phyloP scores from a whole-genome alignment of 2,888 invertebrate genomes.

The Latrodectus hesperus region DNA sequence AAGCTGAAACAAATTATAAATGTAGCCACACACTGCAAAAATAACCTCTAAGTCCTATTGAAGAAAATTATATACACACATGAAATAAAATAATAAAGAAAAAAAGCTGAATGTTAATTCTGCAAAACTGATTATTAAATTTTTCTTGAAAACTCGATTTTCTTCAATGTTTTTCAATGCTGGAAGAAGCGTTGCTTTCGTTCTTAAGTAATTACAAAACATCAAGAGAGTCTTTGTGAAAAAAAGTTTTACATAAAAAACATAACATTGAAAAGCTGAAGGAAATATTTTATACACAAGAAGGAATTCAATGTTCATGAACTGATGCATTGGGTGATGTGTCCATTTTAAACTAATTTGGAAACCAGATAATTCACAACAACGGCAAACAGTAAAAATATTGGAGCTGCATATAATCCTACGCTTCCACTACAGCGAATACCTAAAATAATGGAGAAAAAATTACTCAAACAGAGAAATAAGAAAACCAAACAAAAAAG shows the following conservation, averaged over 20 bases:
- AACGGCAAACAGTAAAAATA: constrained; percentile 29
- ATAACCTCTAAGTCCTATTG: too few relatives aligned
- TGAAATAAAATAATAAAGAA: not conserved
- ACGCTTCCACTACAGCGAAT: constrained; percentile 51
- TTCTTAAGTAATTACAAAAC: too few relatives aligned
- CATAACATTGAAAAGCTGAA: too few relatives aligned
- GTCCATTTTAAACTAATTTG: constrained; percentile 17
- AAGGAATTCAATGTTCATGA: too few relatives aligned
- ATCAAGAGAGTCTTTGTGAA: too few relatives aligned
- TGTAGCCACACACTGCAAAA: too few relatives aligned
- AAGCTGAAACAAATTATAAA: too few relatives aligned
- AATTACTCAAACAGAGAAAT: not conserved
- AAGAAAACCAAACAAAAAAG: too few relatives aligned
- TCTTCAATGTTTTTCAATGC: not conserved
- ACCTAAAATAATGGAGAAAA: constrained; percentile 27
- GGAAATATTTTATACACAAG: too few relatives aligned
- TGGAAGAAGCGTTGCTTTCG: too few relatives aligned
- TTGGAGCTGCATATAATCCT: constrained; percentile 24
- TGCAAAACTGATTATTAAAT: not conserved
- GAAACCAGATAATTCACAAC: constrained; percentile 10
- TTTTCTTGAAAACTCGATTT: not conserved
- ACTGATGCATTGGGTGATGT: not conserved
- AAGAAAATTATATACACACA: not conserved
- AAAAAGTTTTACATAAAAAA: too few relatives aligned
- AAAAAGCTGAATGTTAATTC: not conserved